A percentile compares a stretch with the other conserved stretches of the same genome.
These are phyloP conservation scores for Lepeophtheirus salmonis DNA, from an alignment of 1,140 invertebrate genomes.

Conservation along the genomic window DNA sequence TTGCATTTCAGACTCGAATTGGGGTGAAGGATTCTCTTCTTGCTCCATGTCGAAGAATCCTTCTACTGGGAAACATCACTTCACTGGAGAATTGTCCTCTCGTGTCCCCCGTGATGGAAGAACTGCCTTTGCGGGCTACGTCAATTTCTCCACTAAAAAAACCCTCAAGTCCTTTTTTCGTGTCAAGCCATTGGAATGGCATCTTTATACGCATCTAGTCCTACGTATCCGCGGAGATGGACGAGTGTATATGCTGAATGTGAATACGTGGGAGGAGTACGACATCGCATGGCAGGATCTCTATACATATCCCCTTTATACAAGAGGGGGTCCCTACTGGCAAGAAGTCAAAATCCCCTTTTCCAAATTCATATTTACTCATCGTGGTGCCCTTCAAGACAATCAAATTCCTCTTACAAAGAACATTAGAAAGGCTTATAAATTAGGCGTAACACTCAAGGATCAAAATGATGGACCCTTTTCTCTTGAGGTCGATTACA, in stretches of 20 bases:
- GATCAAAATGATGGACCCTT: slow-evolving; percentile 62
- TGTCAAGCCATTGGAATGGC: slow-evolving; percentile 46
- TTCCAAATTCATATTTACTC: slow-evolving; percentile 64
- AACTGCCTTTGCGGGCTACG: slow-evolving; percentile 20
- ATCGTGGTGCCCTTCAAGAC: slow-evolving; percentile 51
- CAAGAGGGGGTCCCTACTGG: slow-evolving; percentile 90
- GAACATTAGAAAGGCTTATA: slow-evolving; percentile 35
- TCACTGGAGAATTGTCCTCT: slow-evolving; percentile 48
- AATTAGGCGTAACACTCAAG: slow-evolving; percentile 54
- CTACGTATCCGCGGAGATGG: slow-evolving; percentile 77
- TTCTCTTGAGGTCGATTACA: slow-evolving; percentile 76
- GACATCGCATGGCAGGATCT: slow-evolving; percentile 68
- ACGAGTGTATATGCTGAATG: slow-evolving; percentile 56
- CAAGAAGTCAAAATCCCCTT: slow-evolving; percentile 55
- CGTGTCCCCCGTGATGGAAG: slow-evolving; percentile 56
- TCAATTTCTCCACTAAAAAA: slow-evolving; percentile 18
- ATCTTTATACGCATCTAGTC: slow-evolving; percentile 55
- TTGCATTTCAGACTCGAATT: slow-evolving; percentile 52
- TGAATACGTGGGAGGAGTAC: slow-evolving; percentile 44
- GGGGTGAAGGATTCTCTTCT: slow-evolving; percentile 52
- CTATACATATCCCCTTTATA: slow-evolving; percentile 60
- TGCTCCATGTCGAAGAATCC: slow-evolving; percentile 38
- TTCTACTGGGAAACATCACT: slow-evolving; percentile 44
- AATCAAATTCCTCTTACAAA: slow-evolving; percentile 41
- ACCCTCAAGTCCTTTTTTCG: slow-evolving; percentile 61